Evolutionary conservation across 2,888 invertebrate species (phyloP).

Genomic region (Vandiemenella viatica): DNA sequence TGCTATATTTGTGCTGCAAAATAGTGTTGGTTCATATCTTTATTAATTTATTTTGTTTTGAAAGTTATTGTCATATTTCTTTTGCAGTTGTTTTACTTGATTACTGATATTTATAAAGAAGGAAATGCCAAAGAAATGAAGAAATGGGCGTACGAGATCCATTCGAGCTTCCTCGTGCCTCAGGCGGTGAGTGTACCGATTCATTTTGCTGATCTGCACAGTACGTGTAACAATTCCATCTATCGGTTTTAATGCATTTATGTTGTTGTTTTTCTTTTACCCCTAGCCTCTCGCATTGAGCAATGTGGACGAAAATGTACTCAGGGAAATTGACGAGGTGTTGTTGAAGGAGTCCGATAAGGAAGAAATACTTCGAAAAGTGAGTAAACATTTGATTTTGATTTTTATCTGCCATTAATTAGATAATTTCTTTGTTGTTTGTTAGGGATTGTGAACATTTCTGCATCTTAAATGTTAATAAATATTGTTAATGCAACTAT

Average conservation of each 20-base stretch:
- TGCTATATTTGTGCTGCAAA: too few relatives aligned
- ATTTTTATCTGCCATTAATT: neutral
- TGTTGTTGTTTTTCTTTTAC: too few relatives aligned
- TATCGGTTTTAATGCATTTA: too few relatives aligned
- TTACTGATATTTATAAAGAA: slow-evolving; percentile 79
- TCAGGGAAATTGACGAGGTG: slow-evolving; percentile 78
- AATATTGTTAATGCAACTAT: neutral
- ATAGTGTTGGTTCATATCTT: too few relatives aligned
- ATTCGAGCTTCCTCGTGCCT: slow-evolving; percentile 87
- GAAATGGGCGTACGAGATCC: slow-evolving; percentile 98
- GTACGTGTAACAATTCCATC: slow-evolving; percentile 1
- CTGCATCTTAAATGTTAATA: neutral
- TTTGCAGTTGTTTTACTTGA: slow-evolving; percentile 63
- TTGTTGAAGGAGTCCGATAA: slow-evolving; percentile 72
- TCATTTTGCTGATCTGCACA: slow-evolving; percentile 16
- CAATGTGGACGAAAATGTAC: slow-evolving; percentile 72
- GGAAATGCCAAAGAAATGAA: slow-evolving; percentile 80
- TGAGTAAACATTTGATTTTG: slow-evolving; percentile 23
- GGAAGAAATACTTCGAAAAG: slow-evolving; percentile 68
- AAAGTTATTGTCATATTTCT: slow-evolving; percentile 27
- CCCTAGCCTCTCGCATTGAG: slow-evolving; percentile 60
- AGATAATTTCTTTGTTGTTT: neutral
- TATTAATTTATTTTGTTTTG: slow-evolving; percentile 4
- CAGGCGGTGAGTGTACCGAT: slow-evolving; percentile 52
- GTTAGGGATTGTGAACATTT: neutral